phyloP scores from a whole-genome alignment of 92 coral and sea anemone genomes.

The Paragorgia papillata region DNA sequence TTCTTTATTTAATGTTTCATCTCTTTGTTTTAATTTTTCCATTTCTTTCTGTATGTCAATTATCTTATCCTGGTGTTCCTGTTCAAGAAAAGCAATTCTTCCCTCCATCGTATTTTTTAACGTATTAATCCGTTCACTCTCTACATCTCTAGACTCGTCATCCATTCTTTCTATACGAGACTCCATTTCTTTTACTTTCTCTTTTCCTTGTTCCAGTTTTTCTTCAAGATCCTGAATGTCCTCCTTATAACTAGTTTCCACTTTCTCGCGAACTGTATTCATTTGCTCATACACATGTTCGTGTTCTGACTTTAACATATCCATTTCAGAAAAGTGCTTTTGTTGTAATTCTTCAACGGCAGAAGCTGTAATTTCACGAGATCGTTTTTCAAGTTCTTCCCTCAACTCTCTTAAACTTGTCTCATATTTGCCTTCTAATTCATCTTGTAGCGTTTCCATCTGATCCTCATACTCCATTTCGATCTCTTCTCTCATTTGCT shows the following conservation, averaged over 20 bases:
- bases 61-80: constrained; percentile 73
- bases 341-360: constrained; percentile 79
- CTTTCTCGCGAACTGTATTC: constrained; percentile 61
- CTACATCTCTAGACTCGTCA: constrained; percentile 78
- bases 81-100: constrained; percentile 66
- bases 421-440: constrained; percentile 79
- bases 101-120: constrained; percentile 82
- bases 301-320: constrained; percentile 71
- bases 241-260: constrained; percentile 53
- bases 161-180: constrained; percentile 72
- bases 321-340: constrained; percentile 72
- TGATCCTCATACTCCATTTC: constrained; percentile 69
- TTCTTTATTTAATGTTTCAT: constrained; percentile 67
- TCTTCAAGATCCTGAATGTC: constrained; percentile 61
- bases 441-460: constrained; percentile 66
- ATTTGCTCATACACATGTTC: constrained; percentile 71
- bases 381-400: constrained; percentile 73
- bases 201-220: constrained; percentile 72
- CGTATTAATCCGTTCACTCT: constrained; percentile 75
- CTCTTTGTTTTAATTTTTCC: constrained; percentile 68
- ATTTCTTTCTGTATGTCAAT: constrained; percentile 65
- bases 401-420: constrained; percentile 58
- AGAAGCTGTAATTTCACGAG: constrained; percentile 69
- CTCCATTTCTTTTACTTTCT: constrained; percentile 73
- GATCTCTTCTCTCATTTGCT: constrained; percentile 58